These are phyloP conservation scores for Drosophila mayri DNA, from an alignment of 1,140 invertebrate genomes.

Conservation along the genomic window DNA sequence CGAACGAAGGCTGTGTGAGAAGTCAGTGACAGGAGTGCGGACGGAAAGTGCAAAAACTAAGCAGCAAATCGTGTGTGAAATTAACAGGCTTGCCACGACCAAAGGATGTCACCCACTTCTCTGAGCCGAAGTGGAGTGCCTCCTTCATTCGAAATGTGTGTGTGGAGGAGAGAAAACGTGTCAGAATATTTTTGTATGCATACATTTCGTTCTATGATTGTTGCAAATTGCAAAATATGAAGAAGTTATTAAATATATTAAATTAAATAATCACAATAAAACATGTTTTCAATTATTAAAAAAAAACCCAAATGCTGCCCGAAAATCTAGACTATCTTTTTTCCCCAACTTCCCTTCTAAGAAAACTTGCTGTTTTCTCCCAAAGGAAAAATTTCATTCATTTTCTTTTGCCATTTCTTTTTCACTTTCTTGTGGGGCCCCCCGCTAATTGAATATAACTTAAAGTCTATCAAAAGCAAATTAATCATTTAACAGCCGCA, in stretches of 20 bases:
- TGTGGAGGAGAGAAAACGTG: not conserved
- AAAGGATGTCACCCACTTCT: slow-evolving; percentile 12
- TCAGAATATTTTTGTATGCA: not conserved
- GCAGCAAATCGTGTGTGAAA: slow-evolving; percentile 60
- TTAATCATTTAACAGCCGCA: slow-evolving; percentile 70
- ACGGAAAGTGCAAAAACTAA: slow-evolving; percentile 40
- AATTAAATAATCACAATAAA: too few relatives aligned
- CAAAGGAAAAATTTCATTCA: not conserved
- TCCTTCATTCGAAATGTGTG: slow-evolving; percentile 8
- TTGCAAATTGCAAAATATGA: not conserved
- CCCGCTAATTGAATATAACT: slow-evolving; percentile 69
- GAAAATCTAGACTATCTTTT: not conserved
- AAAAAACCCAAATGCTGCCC: not conserved
- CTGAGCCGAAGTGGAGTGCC: not conserved
- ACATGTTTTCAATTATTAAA: too few relatives aligned
- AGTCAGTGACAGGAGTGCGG: slow-evolving; percentile 43
- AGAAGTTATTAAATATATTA: too few relatives aligned
- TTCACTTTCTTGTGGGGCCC: not conserved
- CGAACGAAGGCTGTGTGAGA: slow-evolving; percentile 18
- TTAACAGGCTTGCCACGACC: slow-evolving; percentile 33
- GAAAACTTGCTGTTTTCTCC: not conserved
- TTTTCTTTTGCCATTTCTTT: slow-evolving; percentile 1
- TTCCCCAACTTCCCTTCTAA: slow-evolving; percentile 1
- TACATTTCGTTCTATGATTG: too few relatives aligned
- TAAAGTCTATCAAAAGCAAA: slow-evolving; percentile 77